A percentile compares a stretch with the other conserved stretches of the same genome.
Conservation (phyloP, 2,888 invertebrate species). For the Ptychoptera contaminata region DNA sequence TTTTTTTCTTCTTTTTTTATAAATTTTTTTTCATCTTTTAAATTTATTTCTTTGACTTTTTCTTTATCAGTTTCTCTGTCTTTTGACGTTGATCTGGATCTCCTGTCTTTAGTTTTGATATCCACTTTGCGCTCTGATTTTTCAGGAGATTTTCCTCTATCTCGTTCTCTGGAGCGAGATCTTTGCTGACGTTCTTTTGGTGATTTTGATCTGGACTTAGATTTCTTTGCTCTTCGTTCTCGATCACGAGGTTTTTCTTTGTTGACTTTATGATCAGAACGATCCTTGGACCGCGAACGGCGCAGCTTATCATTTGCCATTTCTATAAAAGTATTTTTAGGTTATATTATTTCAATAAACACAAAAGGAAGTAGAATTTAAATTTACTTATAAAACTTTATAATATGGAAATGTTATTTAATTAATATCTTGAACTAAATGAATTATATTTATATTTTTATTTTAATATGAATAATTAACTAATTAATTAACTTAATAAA, state of each 20-base stretch:
- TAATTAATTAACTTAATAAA: too few relatives aligned
- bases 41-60: too few relatives aligned
- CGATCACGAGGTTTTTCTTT: slow-evolving; percentile 19
- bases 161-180: slow-evolving; percentile 21
- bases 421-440: too few relatives aligned
- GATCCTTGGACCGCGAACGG: slow-evolving; percentile 30
- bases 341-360: too few relatives aligned
- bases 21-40: slow-evolving; percentile 25
- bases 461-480: too few relatives aligned
- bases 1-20: slow-evolving; percentile 29
- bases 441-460: too few relatives aligned
- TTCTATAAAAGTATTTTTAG: slow-evolving; percentile 17
- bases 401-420: too few relatives aligned
- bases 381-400: too few relatives aligned
- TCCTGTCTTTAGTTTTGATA: too few relatives aligned
- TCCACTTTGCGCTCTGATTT: too few relatives aligned
- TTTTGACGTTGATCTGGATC: slow-evolving; percentile 21
- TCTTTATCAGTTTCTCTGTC: slow-evolving; percentile 17
- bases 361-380: too few relatives aligned
- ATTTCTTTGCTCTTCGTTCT: slow-evolving; percentile 21
- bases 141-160: slow-evolving; percentile 9
- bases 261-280: slow-evolving; percentile 17
- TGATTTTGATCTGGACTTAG: too few relatives aligned
- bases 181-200: slow-evolving; percentile 16
- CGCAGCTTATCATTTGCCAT: slow-evolving; percentile 8